A percentile compares a stretch with the other conserved stretches of the same genome.
Evolutionary conservation across 2,113 vertebrate species (phyloP).

Genomic region (Sphaerodactylus townsendi): DNA sequence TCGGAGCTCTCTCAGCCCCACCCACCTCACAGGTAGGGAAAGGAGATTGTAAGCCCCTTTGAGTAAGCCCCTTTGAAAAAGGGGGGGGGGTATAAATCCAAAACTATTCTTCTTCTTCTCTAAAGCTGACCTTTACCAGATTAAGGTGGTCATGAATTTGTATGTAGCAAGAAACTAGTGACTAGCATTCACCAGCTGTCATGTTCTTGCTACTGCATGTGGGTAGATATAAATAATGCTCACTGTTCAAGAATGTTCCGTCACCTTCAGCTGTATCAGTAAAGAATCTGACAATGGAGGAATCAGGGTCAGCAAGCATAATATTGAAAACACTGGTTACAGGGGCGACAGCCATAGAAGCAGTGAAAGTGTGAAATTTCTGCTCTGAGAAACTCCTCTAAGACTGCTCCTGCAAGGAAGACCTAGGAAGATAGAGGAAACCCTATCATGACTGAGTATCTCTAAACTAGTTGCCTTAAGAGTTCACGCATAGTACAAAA

Average conservation of each 20-base stretch:
- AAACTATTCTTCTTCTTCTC: no score
- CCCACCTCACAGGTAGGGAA: no score
- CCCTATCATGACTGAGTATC: neutral
- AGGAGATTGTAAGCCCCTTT: no score
- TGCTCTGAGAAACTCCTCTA: neutral
- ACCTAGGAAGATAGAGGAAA: neutral
- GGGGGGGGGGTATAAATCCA: no score
- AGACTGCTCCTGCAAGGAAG: neutral
- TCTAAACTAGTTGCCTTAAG: neutral
- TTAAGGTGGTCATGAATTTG: no score
- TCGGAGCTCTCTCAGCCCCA: no score
- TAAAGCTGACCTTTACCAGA: neutral
- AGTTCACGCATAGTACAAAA: neutral
- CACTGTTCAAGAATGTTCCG: neutral
- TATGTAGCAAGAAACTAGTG: neutral
- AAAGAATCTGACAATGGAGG: neutral
- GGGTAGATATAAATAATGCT: neutral
- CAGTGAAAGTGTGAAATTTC: neutral
- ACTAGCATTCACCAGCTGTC: neutral
- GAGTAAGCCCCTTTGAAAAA: no score
- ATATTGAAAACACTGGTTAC: neutral
- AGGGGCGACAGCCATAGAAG: neutral
- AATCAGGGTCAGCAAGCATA: neutral
- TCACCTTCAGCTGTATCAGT: neutral
- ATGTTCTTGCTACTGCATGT: neutral